Evolutionary conservation across 2,797 vertebrate species (phyloP).

Genomic region (Meriones psammophilus): DNA sequence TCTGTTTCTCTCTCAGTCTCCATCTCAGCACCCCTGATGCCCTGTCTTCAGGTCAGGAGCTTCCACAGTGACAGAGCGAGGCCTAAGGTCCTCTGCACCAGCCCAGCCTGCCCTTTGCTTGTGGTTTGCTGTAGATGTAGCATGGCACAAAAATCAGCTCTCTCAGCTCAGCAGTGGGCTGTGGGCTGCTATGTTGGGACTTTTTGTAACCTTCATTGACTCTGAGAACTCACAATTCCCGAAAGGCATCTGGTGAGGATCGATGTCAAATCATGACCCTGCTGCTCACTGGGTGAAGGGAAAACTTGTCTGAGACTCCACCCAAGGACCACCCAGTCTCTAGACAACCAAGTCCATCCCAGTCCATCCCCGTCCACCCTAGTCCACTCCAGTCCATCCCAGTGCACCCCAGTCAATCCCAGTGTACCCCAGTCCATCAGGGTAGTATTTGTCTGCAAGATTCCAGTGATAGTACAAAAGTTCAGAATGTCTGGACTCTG

Average conservation of each 20-base stretch:
- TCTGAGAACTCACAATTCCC: not conserved
- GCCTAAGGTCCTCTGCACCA: not conserved
- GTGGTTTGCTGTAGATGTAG: not conserved
- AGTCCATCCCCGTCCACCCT: not conserved
- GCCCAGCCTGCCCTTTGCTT: not conserved
- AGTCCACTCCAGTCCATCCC: too few species aligned
- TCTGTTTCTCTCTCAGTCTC: not conserved
- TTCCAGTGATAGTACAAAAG: rapidly evolving
- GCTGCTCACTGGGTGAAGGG: not conserved
- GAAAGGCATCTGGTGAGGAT: not conserved
- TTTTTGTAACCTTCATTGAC: not conserved
- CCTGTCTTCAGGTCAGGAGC: not conserved
- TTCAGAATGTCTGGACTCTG: not conserved
- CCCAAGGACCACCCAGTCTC: not conserved
- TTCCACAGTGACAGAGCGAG: not conserved
- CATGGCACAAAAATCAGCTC: not conserved
- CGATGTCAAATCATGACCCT: not conserved
- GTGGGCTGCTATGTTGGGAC: not conserved
- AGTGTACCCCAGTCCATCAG: not conserved
- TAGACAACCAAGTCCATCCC: not conserved
- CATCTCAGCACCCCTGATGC: not conserved
- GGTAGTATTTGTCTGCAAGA: not conserved
- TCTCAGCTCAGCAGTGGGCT: not conserved
- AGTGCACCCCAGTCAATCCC: not conserved
- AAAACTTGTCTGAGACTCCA: not conserved